Conservation (phyloP, 1,140 invertebrate species). For the Doryteuthis pealeii region DNA sequence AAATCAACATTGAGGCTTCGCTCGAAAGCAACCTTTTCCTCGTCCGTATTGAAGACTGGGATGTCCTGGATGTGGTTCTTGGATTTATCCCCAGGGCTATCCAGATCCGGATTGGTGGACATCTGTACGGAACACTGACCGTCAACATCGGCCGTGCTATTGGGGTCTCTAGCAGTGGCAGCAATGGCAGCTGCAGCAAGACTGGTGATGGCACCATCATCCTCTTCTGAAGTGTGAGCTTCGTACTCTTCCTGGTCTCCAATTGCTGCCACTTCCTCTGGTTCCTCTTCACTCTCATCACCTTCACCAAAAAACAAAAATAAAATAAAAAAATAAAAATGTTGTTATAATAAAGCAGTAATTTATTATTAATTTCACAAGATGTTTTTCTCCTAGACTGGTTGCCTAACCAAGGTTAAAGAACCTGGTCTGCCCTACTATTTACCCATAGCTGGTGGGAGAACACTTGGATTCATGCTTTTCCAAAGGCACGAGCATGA, state of each 20-base stretch:
- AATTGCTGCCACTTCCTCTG: constrained; percentile 15
- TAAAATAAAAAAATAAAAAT: constrained; percentile 6
- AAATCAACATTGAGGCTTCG: constrained; percentile 51
- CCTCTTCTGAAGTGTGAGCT: constrained; percentile 15
- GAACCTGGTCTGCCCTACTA: no score
- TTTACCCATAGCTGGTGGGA: no score
- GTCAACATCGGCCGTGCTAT: not conserved
- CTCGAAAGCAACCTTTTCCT: constrained; percentile 51
- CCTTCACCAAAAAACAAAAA: constrained; percentile 11
- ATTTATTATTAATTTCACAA: not conserved
- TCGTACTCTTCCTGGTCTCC: constrained; percentile 20
- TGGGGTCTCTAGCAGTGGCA: not conserved
- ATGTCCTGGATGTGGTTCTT: constrained; percentile 40
- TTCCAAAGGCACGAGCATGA: no score
- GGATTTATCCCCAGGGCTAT: constrained; percentile 28
- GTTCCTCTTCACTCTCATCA: constrained; percentile 26
- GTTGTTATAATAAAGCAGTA: not conserved
- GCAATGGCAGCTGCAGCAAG: not conserved
- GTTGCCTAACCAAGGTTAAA: no score
- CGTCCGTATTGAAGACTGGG: constrained; percentile 49
- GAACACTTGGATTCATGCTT: no score
- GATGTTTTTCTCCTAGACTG: no score
- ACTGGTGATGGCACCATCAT: constrained; percentile 19
- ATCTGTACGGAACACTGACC: constrained; percentile 22
- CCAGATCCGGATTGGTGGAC: constrained; percentile 34